Conservation (phyloP, 2,797 vertebrate species). For the Morus bassanus region DNA sequence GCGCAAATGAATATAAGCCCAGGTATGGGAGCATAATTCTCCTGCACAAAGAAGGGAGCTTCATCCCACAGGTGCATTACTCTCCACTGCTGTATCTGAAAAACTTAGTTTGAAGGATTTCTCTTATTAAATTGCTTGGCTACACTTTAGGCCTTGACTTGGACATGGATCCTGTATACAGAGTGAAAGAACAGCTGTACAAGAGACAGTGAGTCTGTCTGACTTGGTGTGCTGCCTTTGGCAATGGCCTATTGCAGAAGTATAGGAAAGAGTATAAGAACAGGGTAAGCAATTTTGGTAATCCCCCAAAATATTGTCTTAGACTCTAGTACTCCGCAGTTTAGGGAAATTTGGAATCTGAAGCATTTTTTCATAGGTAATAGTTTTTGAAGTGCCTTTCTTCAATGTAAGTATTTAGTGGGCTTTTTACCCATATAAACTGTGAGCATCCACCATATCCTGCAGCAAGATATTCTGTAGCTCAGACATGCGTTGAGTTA, state of each 20-base stretch:
- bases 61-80: neutral
- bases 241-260: neutral
- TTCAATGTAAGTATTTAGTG: neutral
- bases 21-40: constrained; percentile 46
- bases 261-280: neutral
- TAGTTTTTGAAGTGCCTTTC: neutral
- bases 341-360: neutral
- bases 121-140: neutral
- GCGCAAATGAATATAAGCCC: constrained; percentile 27
- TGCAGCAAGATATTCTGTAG: neutral
- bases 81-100: constrained; percentile 10
- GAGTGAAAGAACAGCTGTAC: neutral
- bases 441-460: neutral
- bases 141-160: neutral
- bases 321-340: neutral
- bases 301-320: neutral
- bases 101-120: constrained; percentile 32
- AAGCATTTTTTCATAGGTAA: neutral
- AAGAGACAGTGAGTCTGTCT: neutral
- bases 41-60: neutral
- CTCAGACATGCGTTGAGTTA: neutral
- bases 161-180: neutral
- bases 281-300: neutral
- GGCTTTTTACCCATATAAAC: neutral
- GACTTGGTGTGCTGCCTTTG: neutral